These are phyloP conservation scores for Alauda arvensis DNA, from an alignment of 2,797 vertebrate genomes.

Conservation along the genomic window DNA sequence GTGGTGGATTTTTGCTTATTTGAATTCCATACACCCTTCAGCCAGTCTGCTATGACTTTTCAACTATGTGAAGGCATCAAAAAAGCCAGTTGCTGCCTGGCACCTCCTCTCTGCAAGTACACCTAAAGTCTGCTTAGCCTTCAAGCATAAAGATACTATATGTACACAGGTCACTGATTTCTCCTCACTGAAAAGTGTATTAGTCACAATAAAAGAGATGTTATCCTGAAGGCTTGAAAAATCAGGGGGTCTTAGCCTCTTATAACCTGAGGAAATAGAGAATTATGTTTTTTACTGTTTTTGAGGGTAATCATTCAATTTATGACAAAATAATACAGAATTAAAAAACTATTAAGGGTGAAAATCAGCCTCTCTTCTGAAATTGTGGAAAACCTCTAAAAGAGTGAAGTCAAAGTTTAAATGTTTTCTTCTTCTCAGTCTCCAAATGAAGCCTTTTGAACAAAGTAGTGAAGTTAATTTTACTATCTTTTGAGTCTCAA, in stretches of 20 bases:
- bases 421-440: conserved; percentile 1
- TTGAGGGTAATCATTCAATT: conserved; percentile 3
- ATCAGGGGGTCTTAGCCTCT: background rate
- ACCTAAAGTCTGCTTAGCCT: background rate
- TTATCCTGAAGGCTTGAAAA: background rate
- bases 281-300: background rate
- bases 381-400: background rate
- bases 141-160: background rate
- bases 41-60: background rate
- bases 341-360: background rate
- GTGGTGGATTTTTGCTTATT: background rate
- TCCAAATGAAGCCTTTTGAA: background rate
- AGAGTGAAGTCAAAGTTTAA: conserved; percentile 20
- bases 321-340: conserved; percentile 9
- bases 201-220: background rate
- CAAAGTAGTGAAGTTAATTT: background rate
- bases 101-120: background rate
- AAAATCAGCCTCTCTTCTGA: conserved; percentile 16
- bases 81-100: background rate
- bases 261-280: background rate
- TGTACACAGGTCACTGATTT: background rate
- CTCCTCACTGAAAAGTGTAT: background rate
- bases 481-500: background rate
- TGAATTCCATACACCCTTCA: background rate
- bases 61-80: background rate